Evolutionary conservation across 2,888 invertebrate species (phyloP).

Genomic region (Hypena proboscidalis): DNA sequence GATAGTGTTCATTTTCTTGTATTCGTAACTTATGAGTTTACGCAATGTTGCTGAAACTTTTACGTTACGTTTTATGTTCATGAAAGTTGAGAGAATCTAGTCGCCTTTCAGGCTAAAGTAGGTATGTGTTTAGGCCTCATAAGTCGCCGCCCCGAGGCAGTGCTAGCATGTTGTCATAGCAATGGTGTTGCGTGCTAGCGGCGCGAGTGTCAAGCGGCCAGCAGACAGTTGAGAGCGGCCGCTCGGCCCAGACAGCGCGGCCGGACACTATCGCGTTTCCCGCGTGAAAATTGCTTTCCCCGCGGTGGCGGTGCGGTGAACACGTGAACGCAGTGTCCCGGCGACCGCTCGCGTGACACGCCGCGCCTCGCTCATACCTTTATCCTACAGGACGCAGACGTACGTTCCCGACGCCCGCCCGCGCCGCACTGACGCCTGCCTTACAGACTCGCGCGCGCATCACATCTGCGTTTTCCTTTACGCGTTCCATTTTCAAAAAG

Average conservation of each 20-base stretch:
- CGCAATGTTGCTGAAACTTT: too few relatives aligned
- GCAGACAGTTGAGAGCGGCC: conserved; percentile 74
- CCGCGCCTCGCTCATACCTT: conserved; percentile 63
- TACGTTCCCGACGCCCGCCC: conserved; percentile 70
- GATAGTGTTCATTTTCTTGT: too few relatives aligned
- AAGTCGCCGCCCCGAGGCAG: conserved; percentile 5
- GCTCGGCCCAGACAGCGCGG: conserved; percentile 74
- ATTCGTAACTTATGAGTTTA: too few relatives aligned
- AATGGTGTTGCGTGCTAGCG: conserved; percentile 20
- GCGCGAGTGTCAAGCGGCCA: conserved; percentile 26
- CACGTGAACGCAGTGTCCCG: conserved; percentile 84
- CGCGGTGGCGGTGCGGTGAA: conserved; percentile 67
- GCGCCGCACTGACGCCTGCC: conserved; percentile 65
- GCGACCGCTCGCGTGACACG: conserved; percentile 82
- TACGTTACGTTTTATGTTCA: too few relatives aligned
- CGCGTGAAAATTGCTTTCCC: conserved; percentile 84
- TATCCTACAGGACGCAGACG: conserved; percentile 67
- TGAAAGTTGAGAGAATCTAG: too few relatives aligned
- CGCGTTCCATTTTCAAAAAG: conserved; percentile 58
- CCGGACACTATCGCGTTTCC: conserved; percentile 80
- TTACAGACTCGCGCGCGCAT: conserved; percentile 54
- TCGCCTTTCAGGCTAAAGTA: too few relatives aligned
- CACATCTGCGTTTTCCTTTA: conserved; percentile 35
- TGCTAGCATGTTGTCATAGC: conserved; percentile 16
- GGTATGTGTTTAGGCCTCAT: too few relatives aligned